A percentile compares a stretch with the other conserved stretches of the same genome.
phyloP scores from a whole-genome alignment of 2,113 vertebrate species.

The Chiloscyllium plagiosum region DNA sequence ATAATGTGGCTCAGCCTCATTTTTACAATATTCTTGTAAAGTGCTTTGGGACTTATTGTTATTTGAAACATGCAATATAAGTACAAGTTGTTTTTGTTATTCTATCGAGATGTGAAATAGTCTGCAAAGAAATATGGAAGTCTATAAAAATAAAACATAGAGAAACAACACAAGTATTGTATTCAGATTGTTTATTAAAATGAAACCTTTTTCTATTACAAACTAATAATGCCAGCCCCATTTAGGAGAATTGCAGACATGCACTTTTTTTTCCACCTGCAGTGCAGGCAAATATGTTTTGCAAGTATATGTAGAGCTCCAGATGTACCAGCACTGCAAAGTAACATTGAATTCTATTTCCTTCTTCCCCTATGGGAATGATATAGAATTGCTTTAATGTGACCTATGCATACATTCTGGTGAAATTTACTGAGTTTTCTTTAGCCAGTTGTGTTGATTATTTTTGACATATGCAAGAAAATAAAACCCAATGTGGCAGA shows the following conservation, averaged over 20 bases:
- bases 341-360: not conserved
- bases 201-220: not conserved
- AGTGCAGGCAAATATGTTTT: not conserved
- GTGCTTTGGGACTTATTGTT: not conserved
- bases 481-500: not conserved
- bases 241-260: not conserved
- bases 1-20: not conserved
- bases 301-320: not conserved
- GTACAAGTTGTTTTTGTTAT: not conserved
- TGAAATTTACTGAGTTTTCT: not conserved
- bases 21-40: not conserved
- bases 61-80: not conserved
- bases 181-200: constrained; percentile 12
- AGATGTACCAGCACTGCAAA: not conserved
- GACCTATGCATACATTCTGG: not conserved
- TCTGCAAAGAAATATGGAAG: not conserved
- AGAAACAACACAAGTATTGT: not conserved
- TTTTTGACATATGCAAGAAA: not conserved
- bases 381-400: not conserved
- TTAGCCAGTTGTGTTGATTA: not conserved
- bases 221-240: not conserved
- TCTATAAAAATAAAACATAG: not conserved
- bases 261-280: not conserved
- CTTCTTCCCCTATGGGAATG: not conserved
- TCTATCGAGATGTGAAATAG: not conserved